These are phyloP conservation scores for Odontamblyopus lacepedii DNA, from an alignment of 2,797 vertebrate genomes.

Conservation along the genomic window DNA sequence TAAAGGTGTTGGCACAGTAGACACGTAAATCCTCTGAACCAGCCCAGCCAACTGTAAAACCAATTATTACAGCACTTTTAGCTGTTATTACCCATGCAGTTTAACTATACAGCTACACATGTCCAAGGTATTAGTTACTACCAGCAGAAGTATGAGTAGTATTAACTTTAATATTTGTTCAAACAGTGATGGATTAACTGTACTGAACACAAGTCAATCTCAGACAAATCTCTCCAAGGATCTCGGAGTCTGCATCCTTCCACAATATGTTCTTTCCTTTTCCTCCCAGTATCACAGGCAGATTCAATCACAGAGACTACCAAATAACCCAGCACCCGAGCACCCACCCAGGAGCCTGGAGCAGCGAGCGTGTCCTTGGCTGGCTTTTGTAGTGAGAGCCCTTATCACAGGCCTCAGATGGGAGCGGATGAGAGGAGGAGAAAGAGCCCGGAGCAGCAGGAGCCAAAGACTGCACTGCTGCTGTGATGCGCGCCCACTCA, in stretches of 20 bases:
- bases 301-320: slow-evolving; percentile 7
- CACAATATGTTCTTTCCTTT: not conserved
- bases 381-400: slow-evolving; percentile 62
- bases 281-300: not conserved
- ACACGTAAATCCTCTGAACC: no score
- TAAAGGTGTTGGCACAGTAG: no score
- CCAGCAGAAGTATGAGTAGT: no score
- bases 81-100: no score
- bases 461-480: slow-evolving; percentile 71
- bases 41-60: no score
- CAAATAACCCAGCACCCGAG: not conserved
- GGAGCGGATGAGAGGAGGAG: slow-evolving; percentile 68
- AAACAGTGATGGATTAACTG: no score
- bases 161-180: no score
- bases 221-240: not conserved
- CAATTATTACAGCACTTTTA: no score
- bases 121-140: no score
- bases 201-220: not conserved
- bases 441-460: slow-evolving; percentile 70
- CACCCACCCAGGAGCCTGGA: slow-evolving; percentile 44
- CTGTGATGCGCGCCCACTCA: slow-evolving; percentile 76
- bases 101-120: no score
- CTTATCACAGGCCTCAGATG: slow-evolving; percentile 70
- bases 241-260: not conserved
- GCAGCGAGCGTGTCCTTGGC: slow-evolving; percentile 64